Evolutionary conservation across 2,797 vertebrate species (phyloP), one percentile per base, ranked within the genome.

Genomic region (Sebastes miniatus): DNA sequence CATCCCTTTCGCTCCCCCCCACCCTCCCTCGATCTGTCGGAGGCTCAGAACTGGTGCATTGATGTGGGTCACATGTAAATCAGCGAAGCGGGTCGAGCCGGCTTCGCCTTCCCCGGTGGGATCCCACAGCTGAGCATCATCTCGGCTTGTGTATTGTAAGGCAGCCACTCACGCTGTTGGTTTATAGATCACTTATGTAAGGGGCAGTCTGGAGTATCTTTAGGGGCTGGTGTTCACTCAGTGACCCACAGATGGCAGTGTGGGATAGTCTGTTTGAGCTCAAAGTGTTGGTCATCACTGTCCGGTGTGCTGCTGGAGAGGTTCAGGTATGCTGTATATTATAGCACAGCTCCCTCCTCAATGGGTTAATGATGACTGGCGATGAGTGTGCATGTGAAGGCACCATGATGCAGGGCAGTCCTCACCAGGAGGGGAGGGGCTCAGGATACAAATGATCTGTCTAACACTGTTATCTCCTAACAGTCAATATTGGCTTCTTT

Each of bases 161-260:
- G 61, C 74, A 63, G 77, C 68, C 56, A 20, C 71, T 81, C 83
- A 76, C 69, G 32, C 73, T 77, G 75, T 36, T 50, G 80, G 63
- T 90, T 84, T 76, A 81, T 88, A 72, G 77, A 89, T 91, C 88
- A 72, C 83, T 91, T 91, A 87, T 81, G 76, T 91, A 91, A 92
- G 75, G 75, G 10, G 12, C n/a, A 24, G 69, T 22, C 20, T 34
- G 43, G 0, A 52, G 4, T 39, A 31, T 59, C 24, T 8, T 67
- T 12, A 10, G 9, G 31, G 61, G 14, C 16, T 80, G 79, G 3
- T 22, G 58, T 91, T 89, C 79, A 18, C 39, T 34, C 12, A 1
- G 4, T 36, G 64, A 52, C 89, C 92, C 73, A 81, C 77, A 94
- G 93, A 89, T 93, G 93, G 93, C 93, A 94, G 87, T 92, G 84